Base-by-base conservation (phyloP, 1,140 invertebrate genomes). In the Drosophila pectinifera region DNA sequence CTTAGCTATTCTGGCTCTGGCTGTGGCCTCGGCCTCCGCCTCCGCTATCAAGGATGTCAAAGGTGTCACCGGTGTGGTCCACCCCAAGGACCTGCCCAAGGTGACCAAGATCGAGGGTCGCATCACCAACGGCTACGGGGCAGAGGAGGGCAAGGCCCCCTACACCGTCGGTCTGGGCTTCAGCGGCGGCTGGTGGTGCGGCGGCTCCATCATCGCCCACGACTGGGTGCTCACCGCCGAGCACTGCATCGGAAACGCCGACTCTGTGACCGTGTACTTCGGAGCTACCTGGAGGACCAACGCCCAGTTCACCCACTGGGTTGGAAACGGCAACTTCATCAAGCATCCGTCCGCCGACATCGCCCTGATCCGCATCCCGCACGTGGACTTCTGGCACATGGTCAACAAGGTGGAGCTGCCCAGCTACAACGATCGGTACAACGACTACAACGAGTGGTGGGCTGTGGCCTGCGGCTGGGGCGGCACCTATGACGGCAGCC, bases 391-490 rank as follows among this genome's bases (percentile, higher is more conserved):
- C 64, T 68, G 64, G 64, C 57, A 68, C 64, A 68, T 68, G 64
- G 64, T 68, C 20, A 64, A 64, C 64, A 68, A 68, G 65, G 65
- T 69, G 36, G 65, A 69, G 46, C 61, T 69, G 16, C 65, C 65
- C 61, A 69, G 65, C 65, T 69, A 69, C 61, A 69, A 69, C 22
- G 65, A 69, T 4, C 61, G 65, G 28, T 67, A 53, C 45, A 70
- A 73, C 45, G 54, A 49, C 51, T 73, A 72, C 56, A 70, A 70
- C 18, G 56, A 62, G 14, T 73, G 70, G 70, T 73, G 70, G 70
- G 67, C 70, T 4, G 67, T 73, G 7, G 70, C 70, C 46, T 73
- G 70, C 67, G 70, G 70, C n/a, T 73, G 70, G 70, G 70, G 70
- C 8, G 70, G 70, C 54, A 72, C 65, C 54, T 73, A 73, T 18